phyloP scores from a whole-genome alignment of 2,113 vertebrate species.

The Silurus asotus region DNA sequence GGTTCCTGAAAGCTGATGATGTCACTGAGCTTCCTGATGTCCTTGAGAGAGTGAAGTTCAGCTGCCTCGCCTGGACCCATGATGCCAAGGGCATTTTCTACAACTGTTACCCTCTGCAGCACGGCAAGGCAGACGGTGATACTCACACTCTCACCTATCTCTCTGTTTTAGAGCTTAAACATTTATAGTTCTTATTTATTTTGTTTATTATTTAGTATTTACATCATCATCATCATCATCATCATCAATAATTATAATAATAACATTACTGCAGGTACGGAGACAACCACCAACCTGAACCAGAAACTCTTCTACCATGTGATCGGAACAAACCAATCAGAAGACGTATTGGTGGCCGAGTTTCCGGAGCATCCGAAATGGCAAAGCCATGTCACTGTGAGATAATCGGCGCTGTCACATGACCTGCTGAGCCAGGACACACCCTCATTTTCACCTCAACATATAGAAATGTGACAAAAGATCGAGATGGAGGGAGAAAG shows the following conservation, averaged over 20 bases:
- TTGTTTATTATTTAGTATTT: not conserved
- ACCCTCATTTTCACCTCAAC: not conserved
- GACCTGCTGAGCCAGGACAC: not conserved
- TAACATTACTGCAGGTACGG: constrained; percentile 64
- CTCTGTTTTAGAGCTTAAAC: not conserved
- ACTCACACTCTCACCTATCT: too few species aligned
- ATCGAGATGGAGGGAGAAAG: too few species aligned
- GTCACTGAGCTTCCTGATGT: constrained; percentile 65
- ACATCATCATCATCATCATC: not conserved
- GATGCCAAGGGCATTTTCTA: constrained; percentile 75
- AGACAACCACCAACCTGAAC: constrained; percentile 74
- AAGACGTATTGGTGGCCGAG: constrained; percentile 75
- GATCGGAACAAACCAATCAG: constrained; percentile 70
- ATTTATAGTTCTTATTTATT: not conserved
- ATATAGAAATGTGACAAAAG: not conserved
- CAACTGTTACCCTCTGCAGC: constrained; percentile 72
- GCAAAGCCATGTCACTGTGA: constrained; percentile 69
- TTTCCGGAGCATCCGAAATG: constrained; percentile 75
- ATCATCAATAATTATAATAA: too few species aligned
- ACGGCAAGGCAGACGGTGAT: constrained; percentile 71
- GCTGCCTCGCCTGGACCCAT: constrained; percentile 77
- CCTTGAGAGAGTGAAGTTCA: constrained; percentile 77
- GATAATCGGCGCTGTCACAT: constrained; percentile 14
- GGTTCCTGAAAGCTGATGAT: constrained; percentile 68
- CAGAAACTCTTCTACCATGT: constrained; percentile 77